Base-by-base conservation (phyloP, 2,113 vertebrate genomes). In the Muntiacus reevesi region DNA sequence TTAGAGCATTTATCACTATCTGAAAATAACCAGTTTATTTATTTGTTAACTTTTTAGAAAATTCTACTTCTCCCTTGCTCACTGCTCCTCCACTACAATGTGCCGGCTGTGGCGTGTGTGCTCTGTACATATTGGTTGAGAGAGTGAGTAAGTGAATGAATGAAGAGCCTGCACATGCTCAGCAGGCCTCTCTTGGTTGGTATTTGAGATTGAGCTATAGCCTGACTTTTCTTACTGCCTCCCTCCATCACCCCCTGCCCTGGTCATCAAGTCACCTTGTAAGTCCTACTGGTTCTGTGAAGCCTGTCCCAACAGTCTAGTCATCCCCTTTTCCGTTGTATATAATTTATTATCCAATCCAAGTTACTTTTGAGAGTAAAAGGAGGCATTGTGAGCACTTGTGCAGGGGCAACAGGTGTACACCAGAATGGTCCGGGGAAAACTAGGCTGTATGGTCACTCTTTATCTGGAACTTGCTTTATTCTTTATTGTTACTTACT, bases 1-100 rank as follows among this genome's bases (percentile, higher is more conserved):
- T 90, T 55, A 79, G 36, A 60, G 21, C 2, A 55, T 30, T 79
- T 67, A 64, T 6, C 11, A 47, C 33, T 59, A 14, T 83, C 25
- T 55, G 60, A 92, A 93, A 91, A 52, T 62, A 86, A 50, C 6
- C 52, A 62, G 15, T n/a, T 88, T 91, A 33, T 27, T 36, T 78
- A 3, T n/a, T 96, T 50, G 6, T 83, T 91, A 40, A 3, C 23
- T 87, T 62, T 78, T 83, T 45, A 47, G 43, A 74, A 50, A 87
- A 33, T 82, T 83, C 9, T 55, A 7, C 19, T 33, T 16, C 21
- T 43, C 6, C 36, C 5, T 6, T 5, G 6, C 3, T 27, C 1
- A 0, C 36, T 27, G 23, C 71, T 27, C 2, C 7, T 4, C 9
- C 0, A 25, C 25, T 47, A 10, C 9, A 87, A 23, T 33, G n/a